Percentiles rank a stretch among this genome's conserved stretches.
These are phyloP conservation scores for Ormyrus pomaceus DNA, from an alignment of 2,888 invertebrate genomes.

Conservation along the genomic window DNA sequence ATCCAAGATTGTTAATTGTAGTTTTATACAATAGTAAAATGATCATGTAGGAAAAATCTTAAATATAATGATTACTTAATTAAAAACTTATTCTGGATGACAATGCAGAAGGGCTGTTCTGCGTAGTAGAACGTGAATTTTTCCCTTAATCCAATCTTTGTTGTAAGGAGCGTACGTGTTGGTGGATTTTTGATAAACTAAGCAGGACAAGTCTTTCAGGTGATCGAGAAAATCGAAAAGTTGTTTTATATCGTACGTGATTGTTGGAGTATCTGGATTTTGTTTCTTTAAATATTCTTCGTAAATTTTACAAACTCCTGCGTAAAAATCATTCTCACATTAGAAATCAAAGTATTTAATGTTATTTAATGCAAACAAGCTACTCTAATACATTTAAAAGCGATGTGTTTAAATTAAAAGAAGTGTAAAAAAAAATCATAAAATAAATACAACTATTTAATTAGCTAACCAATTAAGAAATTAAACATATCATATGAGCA, in stretches of 20 bases:
- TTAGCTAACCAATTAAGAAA: no score
- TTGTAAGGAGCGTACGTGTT: constrained; percentile 99
- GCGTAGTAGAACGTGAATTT: constrained; percentile 95
- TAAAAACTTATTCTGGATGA: constrained; percentile 40
- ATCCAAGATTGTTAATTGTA: constrained; percentile 37
- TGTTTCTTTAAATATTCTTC: constrained; percentile 97
- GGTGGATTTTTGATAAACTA: constrained; percentile 96
- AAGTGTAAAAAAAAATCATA: no score
- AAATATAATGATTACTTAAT: constrained; percentile 36
- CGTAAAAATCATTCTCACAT: constrained; percentile 14
- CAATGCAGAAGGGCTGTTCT: constrained; percentile 82
- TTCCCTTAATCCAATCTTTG: constrained; percentile 99
- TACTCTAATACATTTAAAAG: no score
- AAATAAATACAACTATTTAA: no score
- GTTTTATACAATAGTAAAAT: constrained; percentile 34
- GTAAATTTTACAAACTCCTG: constrained; percentile 97
- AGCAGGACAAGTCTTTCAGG: constrained; percentile 94
- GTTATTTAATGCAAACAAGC: no score
- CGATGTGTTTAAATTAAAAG: background rate
- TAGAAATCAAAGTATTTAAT: background rate
- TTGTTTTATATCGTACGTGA: constrained; percentile 98
- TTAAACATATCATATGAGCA: no score
- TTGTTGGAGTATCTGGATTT: constrained; percentile 96
- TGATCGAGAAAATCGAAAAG: constrained; percentile 98
- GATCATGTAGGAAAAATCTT: constrained; percentile 35